Conservation (phyloP, 2,888 invertebrate genomes). For the Pegoplata infirma region DNA sequence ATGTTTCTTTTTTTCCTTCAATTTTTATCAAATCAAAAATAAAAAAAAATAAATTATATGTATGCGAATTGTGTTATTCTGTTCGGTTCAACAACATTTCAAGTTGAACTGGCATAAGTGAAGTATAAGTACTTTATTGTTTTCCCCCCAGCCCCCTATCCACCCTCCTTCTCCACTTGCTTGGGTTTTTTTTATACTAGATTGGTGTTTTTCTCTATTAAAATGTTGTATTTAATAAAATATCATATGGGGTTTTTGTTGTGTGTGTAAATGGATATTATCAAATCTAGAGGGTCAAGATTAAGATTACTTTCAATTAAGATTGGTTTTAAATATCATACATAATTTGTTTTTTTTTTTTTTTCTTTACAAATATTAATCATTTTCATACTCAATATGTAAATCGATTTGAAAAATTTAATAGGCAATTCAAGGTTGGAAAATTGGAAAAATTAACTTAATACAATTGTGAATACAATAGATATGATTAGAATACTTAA, state of each 20-base stretch:
- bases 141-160: not conserved
- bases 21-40: constrained; percentile 58
- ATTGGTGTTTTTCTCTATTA: constrained; percentile 30
- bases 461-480: too few relatives aligned
- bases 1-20: constrained; percentile 62
- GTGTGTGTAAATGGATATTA: constrained; percentile 37
- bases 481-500: too few relatives aligned
- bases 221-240: constrained; percentile 9
- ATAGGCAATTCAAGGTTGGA: constrained; percentile 34
- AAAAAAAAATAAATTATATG: constrained; percentile 30
- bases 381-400: constrained; percentile 11
- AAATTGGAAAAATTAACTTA: not conserved
- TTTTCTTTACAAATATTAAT: too few relatives aligned
- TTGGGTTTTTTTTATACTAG: constrained; percentile 4
- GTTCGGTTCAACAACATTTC: constrained; percentile 63
- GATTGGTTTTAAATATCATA: constrained; percentile 58
- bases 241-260: not conserved
- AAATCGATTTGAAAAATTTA: constrained; percentile 19
- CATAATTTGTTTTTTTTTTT: too few relatives aligned
- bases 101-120: constrained; percentile 59
- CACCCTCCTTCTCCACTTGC: not conserved
- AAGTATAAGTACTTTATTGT: not conserved
- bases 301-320: constrained; percentile 62
- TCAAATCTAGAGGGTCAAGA: constrained; percentile 61
- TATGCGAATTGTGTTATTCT: constrained; percentile 39